These are phyloP conservation scores for Phyto melanocephala DNA, from an alignment of 2,888 invertebrate species.

Conservation along the genomic window DNA sequence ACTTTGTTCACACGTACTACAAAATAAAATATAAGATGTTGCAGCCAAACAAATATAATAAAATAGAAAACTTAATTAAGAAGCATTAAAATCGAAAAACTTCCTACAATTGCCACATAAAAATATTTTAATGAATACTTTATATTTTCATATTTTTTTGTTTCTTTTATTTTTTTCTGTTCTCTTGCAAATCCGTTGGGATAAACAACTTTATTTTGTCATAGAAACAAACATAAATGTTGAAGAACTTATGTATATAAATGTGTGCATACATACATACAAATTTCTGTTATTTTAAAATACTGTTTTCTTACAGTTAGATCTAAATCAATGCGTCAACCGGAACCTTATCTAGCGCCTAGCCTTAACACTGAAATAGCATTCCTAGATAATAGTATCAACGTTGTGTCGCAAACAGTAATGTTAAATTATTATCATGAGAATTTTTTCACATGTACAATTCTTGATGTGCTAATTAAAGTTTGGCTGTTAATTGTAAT, in stretches of 20 bases:
- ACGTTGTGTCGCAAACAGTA: no score
- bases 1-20: background rate
- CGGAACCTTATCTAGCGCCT: no score
- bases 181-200: background rate
- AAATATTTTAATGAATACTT: constrained; percentile 6
- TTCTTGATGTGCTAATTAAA: no score
- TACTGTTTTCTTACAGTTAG: no score
- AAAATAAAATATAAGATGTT: background rate
- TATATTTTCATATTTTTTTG: background rate
- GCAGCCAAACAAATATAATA: background rate
- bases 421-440: no score
- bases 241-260: no score
- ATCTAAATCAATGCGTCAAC: no score
- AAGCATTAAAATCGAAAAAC: background rate
- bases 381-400: no score
- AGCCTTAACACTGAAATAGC: no score
- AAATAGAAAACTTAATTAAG: background rate
- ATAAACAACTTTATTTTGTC: background rate
- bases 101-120: background rate
- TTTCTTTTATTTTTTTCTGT: background rate
- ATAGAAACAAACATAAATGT: background rate
- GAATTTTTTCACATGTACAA: no score
- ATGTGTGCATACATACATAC: background rate
- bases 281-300: no score
- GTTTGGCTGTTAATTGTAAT: no score